phyloP scores from a whole-genome alignment of 2,888 invertebrate species.

The Eudasyphora cyanicolor region DNA sequence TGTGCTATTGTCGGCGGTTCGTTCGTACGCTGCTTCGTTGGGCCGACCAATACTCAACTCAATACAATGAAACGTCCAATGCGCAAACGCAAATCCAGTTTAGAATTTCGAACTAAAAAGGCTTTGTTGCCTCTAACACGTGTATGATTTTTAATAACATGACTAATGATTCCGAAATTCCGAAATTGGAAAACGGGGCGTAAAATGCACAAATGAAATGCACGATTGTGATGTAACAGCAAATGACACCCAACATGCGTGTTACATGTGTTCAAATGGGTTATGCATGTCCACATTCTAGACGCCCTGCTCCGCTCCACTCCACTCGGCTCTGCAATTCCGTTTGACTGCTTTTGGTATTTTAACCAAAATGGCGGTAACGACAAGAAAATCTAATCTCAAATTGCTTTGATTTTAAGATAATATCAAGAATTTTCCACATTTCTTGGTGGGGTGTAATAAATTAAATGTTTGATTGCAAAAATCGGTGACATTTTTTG shows the following conservation, averaged over 20 bases:
- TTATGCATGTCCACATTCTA: conserved; percentile 18
- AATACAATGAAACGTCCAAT: not conserved
- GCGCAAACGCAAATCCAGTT: not conserved
- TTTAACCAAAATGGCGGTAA: not conserved
- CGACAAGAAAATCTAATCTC: not conserved
- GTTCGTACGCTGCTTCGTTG: not conserved
- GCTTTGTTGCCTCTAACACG: conserved; percentile 52
- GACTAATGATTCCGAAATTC: conserved; percentile 61
- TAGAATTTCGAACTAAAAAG: conserved; percentile 20
- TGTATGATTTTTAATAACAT: conserved; percentile 58
- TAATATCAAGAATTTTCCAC: not conserved
- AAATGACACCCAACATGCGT: conserved; percentile 63
- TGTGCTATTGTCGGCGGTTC: not conserved
- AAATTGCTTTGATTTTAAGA: conserved; percentile 4
- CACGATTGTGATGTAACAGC: conserved; percentile 47
- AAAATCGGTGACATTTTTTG: not conserved
- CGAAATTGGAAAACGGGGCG: conserved; percentile 17
- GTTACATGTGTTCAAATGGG: conserved; percentile 38
- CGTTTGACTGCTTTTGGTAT: too few species aligned
- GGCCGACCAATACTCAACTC: not conserved
- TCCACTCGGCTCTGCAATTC: too few species aligned
- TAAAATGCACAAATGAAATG: conserved; percentile 18
- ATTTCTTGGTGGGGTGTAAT: not conserved
- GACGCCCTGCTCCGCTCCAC: not conserved
- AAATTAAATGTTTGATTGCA: not conserved